A percentile compares a stretch with the other conserved stretches of the same genome.
Evolutionary conservation across 2,113 vertebrate genomes (phyloP).

Genomic region (Ptyas mucosa): DNA sequence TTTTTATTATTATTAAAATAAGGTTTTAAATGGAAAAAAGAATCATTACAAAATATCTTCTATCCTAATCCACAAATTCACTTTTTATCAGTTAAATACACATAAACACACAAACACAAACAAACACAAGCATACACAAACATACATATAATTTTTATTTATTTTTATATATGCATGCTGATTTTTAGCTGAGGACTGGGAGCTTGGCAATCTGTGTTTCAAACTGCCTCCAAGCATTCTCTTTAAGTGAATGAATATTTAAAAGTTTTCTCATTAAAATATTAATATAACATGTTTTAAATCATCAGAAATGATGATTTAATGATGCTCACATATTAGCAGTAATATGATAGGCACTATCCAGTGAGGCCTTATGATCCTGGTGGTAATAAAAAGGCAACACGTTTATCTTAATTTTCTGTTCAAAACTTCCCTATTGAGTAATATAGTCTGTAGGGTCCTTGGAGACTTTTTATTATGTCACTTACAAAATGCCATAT

Average conservation of each 20-base stretch:
- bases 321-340: neutral
- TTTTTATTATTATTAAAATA: neutral
- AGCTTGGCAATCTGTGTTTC: neutral
- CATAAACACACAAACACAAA: no score
- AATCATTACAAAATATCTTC: neutral
- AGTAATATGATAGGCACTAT: neutral
- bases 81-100: no score
- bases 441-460: neutral
- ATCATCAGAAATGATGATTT: neutral
- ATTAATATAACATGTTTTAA: neutral
- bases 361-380: neutral
- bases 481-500: neutral
- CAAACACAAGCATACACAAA: no score
- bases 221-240: neutral
- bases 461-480: neutral
- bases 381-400: neutral
- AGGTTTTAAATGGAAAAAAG: neutral
- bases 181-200: neutral
- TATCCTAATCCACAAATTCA: neutral
- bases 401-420: neutral
- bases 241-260: neutral
- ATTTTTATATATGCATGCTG: neutral
- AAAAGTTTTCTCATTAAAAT: neutral
- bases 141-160: no score
- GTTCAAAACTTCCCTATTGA: neutral